Conservation (phyloP, 2,888 invertebrate genomes). For the Papilio gigon region DNA sequence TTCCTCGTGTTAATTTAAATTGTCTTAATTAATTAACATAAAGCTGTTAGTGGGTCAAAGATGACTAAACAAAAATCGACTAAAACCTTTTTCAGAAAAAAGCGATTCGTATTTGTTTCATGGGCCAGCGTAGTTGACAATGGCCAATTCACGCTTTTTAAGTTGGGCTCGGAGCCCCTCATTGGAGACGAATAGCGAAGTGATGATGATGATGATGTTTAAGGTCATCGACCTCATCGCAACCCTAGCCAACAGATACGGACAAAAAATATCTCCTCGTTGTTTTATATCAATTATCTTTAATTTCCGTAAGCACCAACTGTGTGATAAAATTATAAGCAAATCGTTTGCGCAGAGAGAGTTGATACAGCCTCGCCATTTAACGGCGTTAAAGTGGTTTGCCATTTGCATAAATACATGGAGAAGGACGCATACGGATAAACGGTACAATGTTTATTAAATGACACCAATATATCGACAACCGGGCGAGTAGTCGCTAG, state of each 20-base stretch:
- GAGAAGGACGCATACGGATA: constrained; percentile 6
- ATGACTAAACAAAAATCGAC: background rate
- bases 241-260: constrained; percentile 17
- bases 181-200: no score
- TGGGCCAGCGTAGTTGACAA: no score
- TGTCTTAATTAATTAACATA: background rate
- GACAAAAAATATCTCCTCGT: constrained; percentile 27
- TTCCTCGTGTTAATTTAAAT: background rate
- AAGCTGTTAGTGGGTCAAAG: background rate
- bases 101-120: constrained; percentile 10
- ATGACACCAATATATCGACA: background rate
- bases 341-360: constrained; percentile 13
- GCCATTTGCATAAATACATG: constrained; percentile 16
- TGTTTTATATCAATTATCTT: constrained; percentile 18
- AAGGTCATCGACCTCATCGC: constrained; percentile 33
- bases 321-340: constrained; percentile 21
- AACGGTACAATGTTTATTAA: constrained; percentile 7
- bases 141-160: no score
- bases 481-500: no score
- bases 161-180: no score
- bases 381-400: constrained; percentile 15
- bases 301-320: constrained; percentile 16
- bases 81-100: no score
- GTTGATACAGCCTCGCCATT: constrained; percentile 16
- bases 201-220: no score